A percentile compares a stretch with the other conserved stretches of the same genome.
phyloP scores from a whole-genome alignment of 2,113 vertebrate genomes.

The Clarias magur region DNA sequence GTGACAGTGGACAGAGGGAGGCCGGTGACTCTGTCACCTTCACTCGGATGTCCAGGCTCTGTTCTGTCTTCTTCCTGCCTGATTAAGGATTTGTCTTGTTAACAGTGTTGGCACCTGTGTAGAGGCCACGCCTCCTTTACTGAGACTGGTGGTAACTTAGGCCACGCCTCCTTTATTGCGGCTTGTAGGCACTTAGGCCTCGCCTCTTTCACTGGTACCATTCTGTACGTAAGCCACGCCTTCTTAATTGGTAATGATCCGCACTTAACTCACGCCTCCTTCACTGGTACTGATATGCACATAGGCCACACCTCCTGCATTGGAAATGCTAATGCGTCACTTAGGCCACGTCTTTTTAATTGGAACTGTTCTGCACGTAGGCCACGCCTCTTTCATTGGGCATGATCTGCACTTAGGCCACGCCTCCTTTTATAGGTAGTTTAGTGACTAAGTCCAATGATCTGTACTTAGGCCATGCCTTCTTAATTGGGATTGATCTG shows the following conservation, averaged over 20 bases:
- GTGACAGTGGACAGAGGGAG: constrained; percentile 79
- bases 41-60: constrained; percentile 61
- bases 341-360: not conserved
- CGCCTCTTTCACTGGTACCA: not conserved
- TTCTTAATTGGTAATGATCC: not conserved
- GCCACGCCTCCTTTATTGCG: not conserved
- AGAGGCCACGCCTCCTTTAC: not conserved
- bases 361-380: rapidly evolving
- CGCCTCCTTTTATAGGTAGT: not conserved
- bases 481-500: not conserved
- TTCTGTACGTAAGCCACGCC: not conserved
- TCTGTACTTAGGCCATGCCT: not conserved
- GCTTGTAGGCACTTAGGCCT: not conserved
- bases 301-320: not conserved
- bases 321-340: not conserved
- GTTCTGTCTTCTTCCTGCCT: not conserved
- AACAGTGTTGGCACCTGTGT: not conserved
- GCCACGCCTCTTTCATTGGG: not conserved
- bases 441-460: too few species aligned
- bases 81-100: not conserved
- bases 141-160: not conserved
- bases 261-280: not conserved
- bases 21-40: constrained; percentile 78
- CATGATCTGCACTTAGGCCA: not conserved
- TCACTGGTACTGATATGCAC: not conserved